phyloP scores from a whole-genome alignment of 2,113 vertebrate species.

The Seriola aureovittata region DNA sequence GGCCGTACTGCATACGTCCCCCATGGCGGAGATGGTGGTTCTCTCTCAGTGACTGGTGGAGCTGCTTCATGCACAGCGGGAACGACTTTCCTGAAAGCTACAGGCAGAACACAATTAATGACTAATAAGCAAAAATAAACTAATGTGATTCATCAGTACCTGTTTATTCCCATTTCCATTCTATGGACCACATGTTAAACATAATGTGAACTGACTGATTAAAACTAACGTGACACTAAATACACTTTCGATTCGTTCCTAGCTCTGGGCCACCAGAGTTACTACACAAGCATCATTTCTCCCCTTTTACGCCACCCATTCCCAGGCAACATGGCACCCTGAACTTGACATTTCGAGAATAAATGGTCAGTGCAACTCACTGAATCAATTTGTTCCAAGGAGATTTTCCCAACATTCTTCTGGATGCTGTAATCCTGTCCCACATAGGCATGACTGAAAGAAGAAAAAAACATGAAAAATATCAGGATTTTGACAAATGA shows the following conservation, averaged over 20 bases:
- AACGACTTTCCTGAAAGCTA: conserved; percentile 94
- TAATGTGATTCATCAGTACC: neutral
- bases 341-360: conserved; percentile 36
- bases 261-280: neutral
- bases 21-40: conserved; percentile 96
- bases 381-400: conserved; percentile 94
- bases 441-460: conserved; percentile 92
- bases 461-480: conserved; percentile 26
- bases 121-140: neutral
- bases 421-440: conserved; percentile 96
- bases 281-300: neutral
- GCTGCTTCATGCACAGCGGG: conserved; percentile 95
- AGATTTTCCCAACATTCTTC: conserved; percentile 92
- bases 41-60: conserved; percentile 92
- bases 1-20: conserved; percentile 96
- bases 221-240: neutral
- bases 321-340: neutral
- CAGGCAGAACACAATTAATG: neutral
- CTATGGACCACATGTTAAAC: neutral
- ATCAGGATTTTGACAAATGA: conserved; percentile 6
- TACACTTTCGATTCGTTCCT: neutral
- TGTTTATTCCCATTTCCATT: neutral
- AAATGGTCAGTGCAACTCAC: conserved; percentile 84
- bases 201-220: neutral
- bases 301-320: neutral